These are phyloP conservation scores for Cyprinodon variegatus DNA, from an alignment of 2,113 vertebrate genomes.

Conservation along the genomic window DNA sequence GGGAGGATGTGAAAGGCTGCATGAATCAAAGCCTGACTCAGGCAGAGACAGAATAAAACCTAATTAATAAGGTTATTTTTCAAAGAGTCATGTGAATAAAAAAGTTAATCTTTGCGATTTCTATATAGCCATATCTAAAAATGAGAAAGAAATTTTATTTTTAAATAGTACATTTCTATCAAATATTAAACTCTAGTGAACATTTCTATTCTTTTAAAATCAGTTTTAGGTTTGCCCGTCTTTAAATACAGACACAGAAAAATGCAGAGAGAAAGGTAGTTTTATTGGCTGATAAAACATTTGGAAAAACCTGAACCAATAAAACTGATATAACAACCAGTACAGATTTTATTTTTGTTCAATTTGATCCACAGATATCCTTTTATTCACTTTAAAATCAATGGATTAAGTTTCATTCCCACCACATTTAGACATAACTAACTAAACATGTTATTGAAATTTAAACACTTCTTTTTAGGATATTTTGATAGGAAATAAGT, in stretches of 20 bases:
- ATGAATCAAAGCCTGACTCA: conserved; percentile 32
- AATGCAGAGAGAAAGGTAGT: not conserved
- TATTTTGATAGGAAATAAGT: no score
- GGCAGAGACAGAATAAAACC: not conserved
- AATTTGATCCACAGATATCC: not conserved
- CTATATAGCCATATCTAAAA: not conserved
- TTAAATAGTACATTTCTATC: not conserved
- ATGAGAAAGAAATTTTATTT: not conserved
- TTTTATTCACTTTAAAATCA: not conserved
- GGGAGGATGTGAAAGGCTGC: conserved; percentile 27
- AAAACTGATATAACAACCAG: not conserved
- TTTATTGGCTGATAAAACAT: not conserved
- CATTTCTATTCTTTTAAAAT: not conserved
- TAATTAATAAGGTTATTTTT: not conserved
- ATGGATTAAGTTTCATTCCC: not conserved
- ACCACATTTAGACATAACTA: not conserved
- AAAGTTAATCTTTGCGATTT: not conserved
- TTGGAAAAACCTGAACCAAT: no score
- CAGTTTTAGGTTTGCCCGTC: not conserved
- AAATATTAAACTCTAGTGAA: not conserved
- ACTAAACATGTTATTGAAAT: not conserved
- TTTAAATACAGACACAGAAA: not conserved
- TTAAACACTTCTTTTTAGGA: not conserved
- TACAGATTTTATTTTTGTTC: not conserved
- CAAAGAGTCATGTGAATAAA: not conserved